A percentile compares a stretch with the other conserved stretches of the same genome.
Evolutionary conservation across 1,140 invertebrate species (phyloP).

Genomic region (Linepithema humile): DNA sequence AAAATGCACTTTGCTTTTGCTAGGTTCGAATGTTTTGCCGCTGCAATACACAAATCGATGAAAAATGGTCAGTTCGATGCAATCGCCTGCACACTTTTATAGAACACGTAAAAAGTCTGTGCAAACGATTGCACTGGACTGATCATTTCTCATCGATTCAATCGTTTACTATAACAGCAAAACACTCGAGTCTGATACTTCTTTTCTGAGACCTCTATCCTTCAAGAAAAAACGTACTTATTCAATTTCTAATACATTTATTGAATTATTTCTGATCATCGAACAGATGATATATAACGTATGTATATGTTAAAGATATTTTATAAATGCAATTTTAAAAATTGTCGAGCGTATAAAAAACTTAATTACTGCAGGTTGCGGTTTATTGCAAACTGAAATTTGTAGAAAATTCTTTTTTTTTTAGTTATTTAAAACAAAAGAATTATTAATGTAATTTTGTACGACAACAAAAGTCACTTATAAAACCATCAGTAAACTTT

Average conservation of each 20-base stretch:
- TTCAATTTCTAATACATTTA: neutral
- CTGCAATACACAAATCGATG: neutral
- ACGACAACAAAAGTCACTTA: neutral
- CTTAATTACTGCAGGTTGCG: neutral
- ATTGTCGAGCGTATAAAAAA: neutral
- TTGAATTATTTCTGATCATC: neutral
- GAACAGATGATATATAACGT: neutral
- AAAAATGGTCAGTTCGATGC: neutral
- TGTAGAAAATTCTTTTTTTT: neutral
- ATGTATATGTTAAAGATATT: neutral
- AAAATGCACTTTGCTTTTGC: neutral
- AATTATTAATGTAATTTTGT: no score
- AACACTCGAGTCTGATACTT: neutral
- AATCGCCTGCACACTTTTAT: neutral
- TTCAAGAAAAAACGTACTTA: neutral
- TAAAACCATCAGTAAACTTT: constrained; percentile 3
- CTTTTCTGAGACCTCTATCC: neutral
- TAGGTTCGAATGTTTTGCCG: no score
- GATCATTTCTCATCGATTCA: neutral
- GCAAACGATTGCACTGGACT: neutral
- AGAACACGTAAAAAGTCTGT: neutral
- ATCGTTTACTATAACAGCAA: neutral
- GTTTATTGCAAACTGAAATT: constrained; percentile 3
- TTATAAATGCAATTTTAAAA: neutral
- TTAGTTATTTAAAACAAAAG: neutral